These are phyloP conservation scores for Opisthograptis luteolata DNA, from an alignment of 2,888 invertebrate species.

Conservation along the genomic window DNA sequence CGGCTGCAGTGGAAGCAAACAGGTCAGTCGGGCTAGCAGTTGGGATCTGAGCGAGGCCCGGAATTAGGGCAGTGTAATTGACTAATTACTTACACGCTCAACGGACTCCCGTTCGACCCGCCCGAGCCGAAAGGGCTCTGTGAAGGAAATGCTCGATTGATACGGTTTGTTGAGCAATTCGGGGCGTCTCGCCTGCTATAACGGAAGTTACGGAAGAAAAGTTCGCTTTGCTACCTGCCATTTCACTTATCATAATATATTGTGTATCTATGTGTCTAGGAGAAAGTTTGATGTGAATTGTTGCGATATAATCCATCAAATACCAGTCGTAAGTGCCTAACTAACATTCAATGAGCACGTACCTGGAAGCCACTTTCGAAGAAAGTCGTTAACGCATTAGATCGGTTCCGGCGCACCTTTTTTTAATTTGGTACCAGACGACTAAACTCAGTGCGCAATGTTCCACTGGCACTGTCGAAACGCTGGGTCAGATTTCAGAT, in stretches of 20 bases:
- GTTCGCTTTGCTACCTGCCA: conserved; percentile 33
- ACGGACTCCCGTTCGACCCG: conserved; percentile 53
- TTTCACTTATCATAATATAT: conserved; percentile 19
- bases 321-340: conserved; percentile 24
- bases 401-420: conserved; percentile 31
- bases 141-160: conserved; percentile 58
- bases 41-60: conserved; percentile 48
- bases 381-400: conserved; percentile 30
- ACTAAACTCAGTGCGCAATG: conserved; percentile 21
- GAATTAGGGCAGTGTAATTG: conserved; percentile 74
- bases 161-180: conserved; percentile 65
- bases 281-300: conserved; percentile 22
- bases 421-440: conserved; percentile 25
- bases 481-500: conserved; percentile 25
- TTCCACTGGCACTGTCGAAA: conserved; percentile 21
- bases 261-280: conserved; percentile 13
- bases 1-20: conserved; percentile 49
- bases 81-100: conserved; percentile 70
- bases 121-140: conserved; percentile 67
- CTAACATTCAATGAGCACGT: conserved; percentile 29
- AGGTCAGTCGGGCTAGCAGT: conserved; percentile 52
- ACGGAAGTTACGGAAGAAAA: conserved; percentile 25
- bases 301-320: conserved; percentile 24
- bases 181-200: conserved; percentile 32
- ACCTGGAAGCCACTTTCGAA: conserved; percentile 32